Percentiles rank a stretch among this genome's conserved stretches.
Evolutionary conservation across 2,797 vertebrate species (phyloP).

Genomic region (Arctocebus calabarensis): DNA sequence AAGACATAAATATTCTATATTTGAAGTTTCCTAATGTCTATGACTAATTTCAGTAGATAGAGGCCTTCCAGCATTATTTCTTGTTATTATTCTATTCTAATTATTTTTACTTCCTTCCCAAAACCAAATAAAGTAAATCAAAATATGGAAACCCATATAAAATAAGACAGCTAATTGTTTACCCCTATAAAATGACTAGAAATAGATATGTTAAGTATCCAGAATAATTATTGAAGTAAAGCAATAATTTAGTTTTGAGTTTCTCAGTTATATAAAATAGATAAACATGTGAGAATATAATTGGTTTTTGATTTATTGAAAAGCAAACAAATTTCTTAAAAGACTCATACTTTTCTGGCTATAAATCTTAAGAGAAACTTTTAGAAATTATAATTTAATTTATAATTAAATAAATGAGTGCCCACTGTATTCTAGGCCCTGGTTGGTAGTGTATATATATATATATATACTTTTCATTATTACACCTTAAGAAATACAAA

Average conservation of each 20-base stretch:
- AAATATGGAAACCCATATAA: background rate
- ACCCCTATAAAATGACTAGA: background rate
- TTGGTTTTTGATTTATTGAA: slow-evolving; percentile 24
- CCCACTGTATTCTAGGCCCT: background rate
- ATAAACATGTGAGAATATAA: background rate
- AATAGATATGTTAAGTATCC: background rate
- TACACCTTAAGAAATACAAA: slow-evolving; percentile 5
- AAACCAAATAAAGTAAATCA: background rate
- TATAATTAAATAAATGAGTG: background rate
- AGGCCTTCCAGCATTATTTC: background rate
- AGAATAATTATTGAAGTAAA: background rate
- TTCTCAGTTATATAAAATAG: background rate
- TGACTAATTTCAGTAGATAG: background rate
- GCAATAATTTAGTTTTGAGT: background rate
- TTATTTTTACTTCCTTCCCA: background rate
- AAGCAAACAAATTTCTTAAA: slow-evolving; percentile 12
- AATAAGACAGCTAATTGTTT: background rate
- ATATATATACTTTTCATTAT: background rate
- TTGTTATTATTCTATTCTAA: background rate
- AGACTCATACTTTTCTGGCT: slow-evolving; percentile 6
- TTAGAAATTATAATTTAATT: background rate
- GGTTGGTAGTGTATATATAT: background rate
- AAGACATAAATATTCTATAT: background rate
- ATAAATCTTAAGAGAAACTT: background rate
- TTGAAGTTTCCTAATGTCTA: background rate